These are phyloP conservation scores for Sorex fumeus DNA, from an alignment of 2,113 vertebrate genomes.

Conservation along the genomic window DNA sequence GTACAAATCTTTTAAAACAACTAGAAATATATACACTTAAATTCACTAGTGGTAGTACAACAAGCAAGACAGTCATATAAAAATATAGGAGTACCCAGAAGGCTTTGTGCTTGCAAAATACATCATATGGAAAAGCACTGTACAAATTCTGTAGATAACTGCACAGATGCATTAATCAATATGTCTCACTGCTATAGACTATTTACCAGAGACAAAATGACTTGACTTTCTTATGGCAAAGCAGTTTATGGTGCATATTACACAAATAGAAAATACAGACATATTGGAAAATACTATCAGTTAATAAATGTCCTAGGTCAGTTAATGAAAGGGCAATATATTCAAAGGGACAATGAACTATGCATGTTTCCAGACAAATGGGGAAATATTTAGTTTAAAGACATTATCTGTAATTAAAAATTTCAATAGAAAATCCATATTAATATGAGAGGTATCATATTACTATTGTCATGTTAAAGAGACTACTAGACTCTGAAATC, in stretches of 20 bases:
- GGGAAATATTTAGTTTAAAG: constrained; percentile 17
- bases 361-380: not conserved
- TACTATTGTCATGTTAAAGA: not conserved
- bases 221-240: constrained; percentile 27
- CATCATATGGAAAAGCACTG: constrained; percentile 7
- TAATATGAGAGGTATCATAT: not conserved
- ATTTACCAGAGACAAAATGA: constrained; percentile 47
- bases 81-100: not conserved
- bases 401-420: constrained; percentile 19
- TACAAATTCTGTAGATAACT: constrained; percentile 41
- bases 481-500: constrained; percentile 6
- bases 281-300: not conserved
- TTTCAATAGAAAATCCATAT: constrained; percentile 13
- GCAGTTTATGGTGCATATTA: constrained; percentile 21
- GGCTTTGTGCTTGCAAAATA: not conserved
- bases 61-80: not conserved
- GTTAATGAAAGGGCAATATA: not conserved
- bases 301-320: constrained; percentile 3
- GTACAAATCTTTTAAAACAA: constrained; percentile 15
- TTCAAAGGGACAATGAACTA: not conserved
- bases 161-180: not conserved
- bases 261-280: constrained; percentile 15
- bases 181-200: constrained; percentile 12
- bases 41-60: not conserved
- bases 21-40: not conserved